phyloP scores from a whole-genome alignment of 2,113 vertebrate genomes.

The Eudyptes chrysolophus region DNA sequence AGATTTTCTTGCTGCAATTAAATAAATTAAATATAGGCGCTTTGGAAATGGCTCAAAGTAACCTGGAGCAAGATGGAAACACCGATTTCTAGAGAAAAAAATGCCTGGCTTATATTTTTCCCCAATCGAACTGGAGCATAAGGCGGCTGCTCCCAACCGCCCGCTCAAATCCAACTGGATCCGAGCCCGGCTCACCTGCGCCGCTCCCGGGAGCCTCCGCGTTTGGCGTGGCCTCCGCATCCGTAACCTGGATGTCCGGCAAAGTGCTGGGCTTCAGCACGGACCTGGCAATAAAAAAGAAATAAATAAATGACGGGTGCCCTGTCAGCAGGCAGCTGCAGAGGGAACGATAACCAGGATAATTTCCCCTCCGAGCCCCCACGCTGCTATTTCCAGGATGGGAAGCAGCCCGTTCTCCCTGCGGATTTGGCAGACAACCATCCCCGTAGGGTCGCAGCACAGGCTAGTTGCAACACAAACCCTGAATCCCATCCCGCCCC shows the following conservation, averaged over 20 bases:
- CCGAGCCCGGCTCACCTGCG: not conserved
- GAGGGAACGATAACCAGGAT: fast-evolving
- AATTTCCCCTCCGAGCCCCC: fast-evolving
- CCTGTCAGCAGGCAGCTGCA: fast-evolving
- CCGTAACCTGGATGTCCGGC: slow-evolving; percentile 69
- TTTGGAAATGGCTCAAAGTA: not conserved
- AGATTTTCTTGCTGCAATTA: not conserved
- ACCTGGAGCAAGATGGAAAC: not conserved
- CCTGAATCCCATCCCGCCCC: not conserved
- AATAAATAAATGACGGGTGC: not conserved
- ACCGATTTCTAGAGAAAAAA: not conserved
- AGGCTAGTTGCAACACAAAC: not conserved
- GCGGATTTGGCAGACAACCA: too few species aligned
- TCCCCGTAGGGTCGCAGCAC: not conserved
- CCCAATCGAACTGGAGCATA: fast-evolving
- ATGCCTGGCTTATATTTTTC: fast-evolving
- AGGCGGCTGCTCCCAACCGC: not conserved
- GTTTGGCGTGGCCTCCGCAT: not conserved
- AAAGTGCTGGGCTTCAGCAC: slow-evolving; percentile 71
- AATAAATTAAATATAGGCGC: not conserved
- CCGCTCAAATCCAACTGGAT: fast-evolving
- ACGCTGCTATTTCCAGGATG: not conserved
- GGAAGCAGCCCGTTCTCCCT: not conserved
- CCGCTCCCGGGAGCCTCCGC: not conserved
- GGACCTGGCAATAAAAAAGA: not conserved